Base-by-base conservation (phyloP, 2,888 invertebrate genomes). In the Cheilosia vulpina region DNA sequence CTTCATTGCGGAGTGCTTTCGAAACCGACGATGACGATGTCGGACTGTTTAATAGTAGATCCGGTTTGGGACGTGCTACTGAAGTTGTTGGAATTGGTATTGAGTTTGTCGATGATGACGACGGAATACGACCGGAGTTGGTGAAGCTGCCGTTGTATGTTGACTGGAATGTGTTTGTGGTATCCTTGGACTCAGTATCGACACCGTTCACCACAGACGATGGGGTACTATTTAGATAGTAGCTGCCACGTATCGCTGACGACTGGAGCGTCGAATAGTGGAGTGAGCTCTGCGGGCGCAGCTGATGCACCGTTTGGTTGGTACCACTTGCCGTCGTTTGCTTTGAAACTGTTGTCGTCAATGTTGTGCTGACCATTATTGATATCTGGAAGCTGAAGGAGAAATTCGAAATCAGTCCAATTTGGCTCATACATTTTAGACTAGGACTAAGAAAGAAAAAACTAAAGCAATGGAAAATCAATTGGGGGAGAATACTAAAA, bases 291-390 rank as follows among this genome's bases (percentile, higher is more conserved):
- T 89, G 88, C 55, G 87, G 88, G 69, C 87, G 88, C 83, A 85
- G 62, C 72, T 87, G 87, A 76, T 88, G 87, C 60, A 79, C 87
- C 69, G 78, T 88, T 87, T 87, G 69, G 69, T 81, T 89, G 89
- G 85, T 89, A 90, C 92, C 89, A 91, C 91, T 91, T 90, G 91
- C 91, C 89, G 90, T 90, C 89, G 90, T 89, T 90, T 91, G 91
- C 91, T 90, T 90, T 89, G 92, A 90, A 90, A 92, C 91, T 89
- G 91, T 91, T 90, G 92, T 91, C 88, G 92, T 90, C 91, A 92
- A 91, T 91, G 92, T 90, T 91, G 92, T 91, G 90, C 92, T 92
- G 90, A 92, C 92, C 92, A 92, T 92, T 92, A 92, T 92, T 92
- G 90, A 90, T 90, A 89, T 89, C 90, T 90, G 90, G 91, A 89